phyloP scores from a whole-genome alignment of 2,888 invertebrate species.

The Brachyopa scutellaris region DNA sequence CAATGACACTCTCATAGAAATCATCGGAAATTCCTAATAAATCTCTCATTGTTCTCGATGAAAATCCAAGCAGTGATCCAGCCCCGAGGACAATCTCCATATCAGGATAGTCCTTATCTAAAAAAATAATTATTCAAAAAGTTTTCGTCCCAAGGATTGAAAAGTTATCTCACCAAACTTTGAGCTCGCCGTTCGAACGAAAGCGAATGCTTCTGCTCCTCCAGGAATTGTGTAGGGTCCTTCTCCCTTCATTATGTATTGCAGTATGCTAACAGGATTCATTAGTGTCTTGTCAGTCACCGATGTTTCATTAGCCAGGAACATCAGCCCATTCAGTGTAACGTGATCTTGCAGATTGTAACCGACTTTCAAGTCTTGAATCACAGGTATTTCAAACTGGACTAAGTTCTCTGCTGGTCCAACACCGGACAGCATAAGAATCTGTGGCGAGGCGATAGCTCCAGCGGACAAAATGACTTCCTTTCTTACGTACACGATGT shows the following conservation, averaged over 20 bases:
- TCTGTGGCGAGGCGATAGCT: constrained; percentile 91
- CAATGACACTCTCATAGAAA: constrained; percentile 81
- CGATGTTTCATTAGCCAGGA: constrained; percentile 87
- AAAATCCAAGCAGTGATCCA: constrained; percentile 89
- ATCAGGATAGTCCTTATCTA: constrained; percentile 85
- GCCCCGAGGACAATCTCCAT: constrained; percentile 91
- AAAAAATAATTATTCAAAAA: not conserved
- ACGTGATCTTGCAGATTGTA: constrained; percentile 92
- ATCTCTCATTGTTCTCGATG: constrained; percentile 86
- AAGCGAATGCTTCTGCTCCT: constrained; percentile 89
- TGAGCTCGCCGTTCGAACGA: constrained; percentile 86
- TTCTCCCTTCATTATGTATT: constrained; percentile 85
- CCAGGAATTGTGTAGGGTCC: constrained; percentile 91
- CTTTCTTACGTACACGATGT: constrained; percentile 84
- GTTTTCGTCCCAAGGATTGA: not conserved
- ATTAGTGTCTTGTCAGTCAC: constrained; percentile 85
- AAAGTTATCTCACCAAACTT: constrained; percentile 75
- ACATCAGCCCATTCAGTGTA: constrained; percentile 88
- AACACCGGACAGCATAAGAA: constrained; percentile 92
- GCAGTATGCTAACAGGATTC: constrained; percentile 84
- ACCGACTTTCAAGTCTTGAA: constrained; percentile 89
- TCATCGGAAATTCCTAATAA: constrained; percentile 84
- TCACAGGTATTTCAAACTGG: constrained; percentile 84
- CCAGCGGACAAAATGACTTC: constrained; percentile 92
- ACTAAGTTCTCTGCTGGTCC: constrained; percentile 86